A percentile compares a stretch with the other conserved stretches of the same genome.
Conservation (phyloP, 2,888 invertebrate species). For the Eulithis prunata region DNA sequence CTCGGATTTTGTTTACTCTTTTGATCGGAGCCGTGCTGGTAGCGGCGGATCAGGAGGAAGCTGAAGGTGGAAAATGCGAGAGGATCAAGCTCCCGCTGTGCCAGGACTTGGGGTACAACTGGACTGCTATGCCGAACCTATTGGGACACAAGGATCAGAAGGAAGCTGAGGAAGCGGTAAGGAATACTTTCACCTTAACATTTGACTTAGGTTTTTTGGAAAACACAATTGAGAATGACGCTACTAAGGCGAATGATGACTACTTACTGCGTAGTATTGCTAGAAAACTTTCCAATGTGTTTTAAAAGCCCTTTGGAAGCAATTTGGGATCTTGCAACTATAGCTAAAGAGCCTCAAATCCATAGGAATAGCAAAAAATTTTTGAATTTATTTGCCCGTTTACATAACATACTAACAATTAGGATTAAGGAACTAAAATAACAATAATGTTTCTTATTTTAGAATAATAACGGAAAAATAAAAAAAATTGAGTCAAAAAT, state of each 20-base stretch:
- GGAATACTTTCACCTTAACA: constrained; percentile 30
- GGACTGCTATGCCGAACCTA: constrained; percentile 94
- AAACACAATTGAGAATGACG: too few relatives aligned
- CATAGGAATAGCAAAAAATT: too few relatives aligned
- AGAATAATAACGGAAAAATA: background rate
- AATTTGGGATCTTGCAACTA: background rate
- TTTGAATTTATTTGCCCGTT: too few relatives aligned
- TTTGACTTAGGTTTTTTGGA: too few relatives aligned
- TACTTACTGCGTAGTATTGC: too few relatives aligned
- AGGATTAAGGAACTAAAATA: too few relatives aligned
- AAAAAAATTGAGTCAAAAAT: background rate
- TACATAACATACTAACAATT: too few relatives aligned
- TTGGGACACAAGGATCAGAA: constrained; percentile 92
- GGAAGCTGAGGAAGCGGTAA: constrained; percentile 92
- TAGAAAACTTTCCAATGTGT: background rate
- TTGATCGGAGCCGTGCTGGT: constrained; percentile 68
- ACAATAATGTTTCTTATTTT: background rate
- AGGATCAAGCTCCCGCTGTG: constrained; percentile 91
- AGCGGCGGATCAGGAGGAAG: constrained; percentile 74
- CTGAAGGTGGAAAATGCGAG: constrained; percentile 88
- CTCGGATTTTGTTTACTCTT: constrained; percentile 71
- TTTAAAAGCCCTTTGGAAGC: background rate
- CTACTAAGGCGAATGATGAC: too few relatives aligned
- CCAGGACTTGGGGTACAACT: constrained; percentile 92
- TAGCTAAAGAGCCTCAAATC: too few relatives aligned